Conservation (phyloP, 2,797 vertebrate species). For the Salmo trutta region DNA sequence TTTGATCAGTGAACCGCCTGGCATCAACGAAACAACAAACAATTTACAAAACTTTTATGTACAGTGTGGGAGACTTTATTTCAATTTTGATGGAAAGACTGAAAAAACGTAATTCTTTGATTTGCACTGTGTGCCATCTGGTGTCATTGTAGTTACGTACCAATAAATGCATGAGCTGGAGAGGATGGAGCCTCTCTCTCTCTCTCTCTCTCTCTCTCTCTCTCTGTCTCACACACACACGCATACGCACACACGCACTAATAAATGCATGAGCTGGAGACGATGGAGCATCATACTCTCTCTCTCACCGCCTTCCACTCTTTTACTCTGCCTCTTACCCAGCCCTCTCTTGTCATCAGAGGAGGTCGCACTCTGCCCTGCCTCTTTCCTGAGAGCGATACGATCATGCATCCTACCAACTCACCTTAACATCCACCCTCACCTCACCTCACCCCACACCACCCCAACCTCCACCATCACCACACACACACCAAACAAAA, state of each 20-base stretch:
- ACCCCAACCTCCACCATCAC: neutral
- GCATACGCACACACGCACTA: too few species aligned
- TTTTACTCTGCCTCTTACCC: neutral
- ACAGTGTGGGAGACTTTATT: neutral
- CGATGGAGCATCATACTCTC: neutral
- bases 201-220: constrained; percentile 27
- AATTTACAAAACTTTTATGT: too few species aligned
- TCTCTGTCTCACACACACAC: constrained; percentile 13
- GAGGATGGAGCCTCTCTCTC: constrained; percentile 11
- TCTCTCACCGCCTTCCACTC: neutral
- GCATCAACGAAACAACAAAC: too few species aligned
- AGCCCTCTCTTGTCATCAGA: neutral
- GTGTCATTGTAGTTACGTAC: neutral
- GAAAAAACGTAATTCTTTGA: neutral
- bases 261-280: too few species aligned
- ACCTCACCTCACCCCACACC: constrained; percentile 1
- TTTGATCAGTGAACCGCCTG: too few species aligned
- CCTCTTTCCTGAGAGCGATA: constrained; percentile 14
- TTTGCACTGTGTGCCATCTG: neutral
- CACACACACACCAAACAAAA: neutral
- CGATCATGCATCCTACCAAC: neutral
- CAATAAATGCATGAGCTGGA: neutral
- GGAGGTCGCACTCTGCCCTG: neutral
- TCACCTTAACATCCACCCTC: constrained; percentile 3
- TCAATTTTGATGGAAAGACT: neutral